phyloP scores from a whole-genome alignment of 1,140 invertebrate genomes.

The Caenorhabditis brenneri region DNA sequence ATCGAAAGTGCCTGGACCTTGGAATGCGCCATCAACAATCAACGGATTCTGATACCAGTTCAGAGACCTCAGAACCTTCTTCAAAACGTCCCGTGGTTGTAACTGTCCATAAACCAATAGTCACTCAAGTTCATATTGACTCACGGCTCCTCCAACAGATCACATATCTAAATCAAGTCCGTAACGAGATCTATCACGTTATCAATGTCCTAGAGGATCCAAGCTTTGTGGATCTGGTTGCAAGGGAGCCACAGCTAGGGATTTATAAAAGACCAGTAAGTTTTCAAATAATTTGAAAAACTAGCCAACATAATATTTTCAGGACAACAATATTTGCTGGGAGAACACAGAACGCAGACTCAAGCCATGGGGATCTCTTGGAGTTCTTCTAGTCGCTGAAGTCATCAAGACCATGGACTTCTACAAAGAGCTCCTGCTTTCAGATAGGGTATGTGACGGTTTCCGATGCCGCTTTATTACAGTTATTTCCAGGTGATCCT shows the following conservation, averaged over 20 bases:
- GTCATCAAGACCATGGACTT: not conserved
- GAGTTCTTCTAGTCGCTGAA: not conserved
- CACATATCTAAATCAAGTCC: not conserved
- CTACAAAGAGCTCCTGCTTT: not conserved
- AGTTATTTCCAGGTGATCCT: not conserved
- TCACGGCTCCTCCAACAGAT: not conserved
- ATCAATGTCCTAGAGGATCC: slow-evolving; percentile 14
- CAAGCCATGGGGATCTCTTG: slow-evolving; percentile 10
- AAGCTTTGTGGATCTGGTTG: not conserved
- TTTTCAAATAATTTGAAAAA: not conserved
- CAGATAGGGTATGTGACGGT: not conserved
- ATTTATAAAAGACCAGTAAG: not conserved
- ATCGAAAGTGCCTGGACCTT: not conserved
- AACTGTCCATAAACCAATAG: not conserved
- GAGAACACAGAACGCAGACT: not conserved
- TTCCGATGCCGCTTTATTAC: too few relatives aligned
- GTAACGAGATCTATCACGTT: not conserved
- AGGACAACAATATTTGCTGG: not conserved
- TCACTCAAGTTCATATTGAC: not conserved
- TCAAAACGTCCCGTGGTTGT: not conserved
- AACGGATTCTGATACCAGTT: not conserved
- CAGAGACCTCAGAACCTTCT: too few relatives aligned
- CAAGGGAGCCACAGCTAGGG: not conserved
- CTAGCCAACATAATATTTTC: not conserved
- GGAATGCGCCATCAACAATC: not conserved